A percentile compares a stretch with the other conserved stretches of the same genome.
Conservation (phyloP, 2,797 vertebrate genomes). For the Xiphophorus birchmanni region DNA sequence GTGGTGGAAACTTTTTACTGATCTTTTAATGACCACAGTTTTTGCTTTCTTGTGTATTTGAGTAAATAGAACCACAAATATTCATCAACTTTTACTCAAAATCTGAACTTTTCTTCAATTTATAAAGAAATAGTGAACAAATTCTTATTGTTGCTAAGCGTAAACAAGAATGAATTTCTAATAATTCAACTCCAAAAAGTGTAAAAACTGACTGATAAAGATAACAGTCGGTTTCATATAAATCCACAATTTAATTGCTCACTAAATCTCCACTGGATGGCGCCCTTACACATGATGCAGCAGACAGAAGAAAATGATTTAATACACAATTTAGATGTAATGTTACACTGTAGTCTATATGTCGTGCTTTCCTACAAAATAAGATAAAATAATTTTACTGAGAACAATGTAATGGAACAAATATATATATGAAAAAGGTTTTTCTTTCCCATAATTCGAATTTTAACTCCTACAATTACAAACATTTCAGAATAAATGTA, state of each 20-base stretch:
- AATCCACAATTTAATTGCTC: not conserved
- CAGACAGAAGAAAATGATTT: slow-evolving; percentile 10
- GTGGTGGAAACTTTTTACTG: no score
- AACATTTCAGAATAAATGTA: not conserved
- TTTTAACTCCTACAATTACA: not conserved
- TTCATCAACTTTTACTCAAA: no score
- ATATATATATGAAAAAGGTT: not conserved
- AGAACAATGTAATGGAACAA: not conserved
- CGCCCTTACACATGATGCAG: slow-evolving; percentile 47
- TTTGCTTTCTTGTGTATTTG: no score
- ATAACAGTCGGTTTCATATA: not conserved
- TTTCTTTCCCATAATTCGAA: not conserved
- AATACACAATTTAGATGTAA: not conserved
- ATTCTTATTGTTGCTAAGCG: no score
- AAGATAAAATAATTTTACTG: not conserved
- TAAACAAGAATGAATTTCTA: no score
- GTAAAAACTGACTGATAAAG: not conserved
- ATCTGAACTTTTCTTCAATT: no score
- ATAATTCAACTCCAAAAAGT: not conserved
- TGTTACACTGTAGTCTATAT: not conserved
- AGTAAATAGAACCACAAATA: no score
- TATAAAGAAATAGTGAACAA: no score
- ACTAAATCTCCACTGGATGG: slow-evolving; percentile 63
- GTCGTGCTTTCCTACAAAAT: not conserved
- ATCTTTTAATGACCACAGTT: no score